Percentiles rank a stretch among this genome's conserved stretches.
phyloP scores from a whole-genome alignment of 2,113 vertebrate species.

The Urocitellus parryii region DNA sequence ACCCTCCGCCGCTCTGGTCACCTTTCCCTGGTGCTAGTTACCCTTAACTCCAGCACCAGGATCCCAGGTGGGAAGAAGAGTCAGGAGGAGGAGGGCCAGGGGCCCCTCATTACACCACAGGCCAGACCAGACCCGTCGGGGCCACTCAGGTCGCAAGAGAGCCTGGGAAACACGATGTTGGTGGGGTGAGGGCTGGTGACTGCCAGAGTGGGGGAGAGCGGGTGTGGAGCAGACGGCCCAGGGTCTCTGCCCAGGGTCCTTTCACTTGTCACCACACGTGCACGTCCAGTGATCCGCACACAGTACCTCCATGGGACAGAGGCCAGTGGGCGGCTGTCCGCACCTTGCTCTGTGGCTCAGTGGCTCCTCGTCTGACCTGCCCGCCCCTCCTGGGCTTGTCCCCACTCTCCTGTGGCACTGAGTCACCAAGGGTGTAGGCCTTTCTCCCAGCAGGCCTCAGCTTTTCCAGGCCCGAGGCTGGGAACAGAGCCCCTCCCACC shows the following conservation, averaged over 20 bases:
- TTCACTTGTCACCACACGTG: not conserved
- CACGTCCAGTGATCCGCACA: accelerated
- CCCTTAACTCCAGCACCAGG: accelerated
- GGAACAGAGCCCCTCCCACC: too few species aligned
- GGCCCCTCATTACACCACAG: accelerated
- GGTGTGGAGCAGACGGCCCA: not conserved
- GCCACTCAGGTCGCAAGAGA: not conserved
- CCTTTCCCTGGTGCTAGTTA: accelerated
- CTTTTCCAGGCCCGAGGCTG: not conserved
- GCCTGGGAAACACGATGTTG: accelerated
- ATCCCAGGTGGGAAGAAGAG: too few species aligned
- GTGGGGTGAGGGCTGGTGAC: accelerated
- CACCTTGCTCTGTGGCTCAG: accelerated
- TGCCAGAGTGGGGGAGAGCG: accelerated
- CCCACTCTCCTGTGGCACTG: not conserved
- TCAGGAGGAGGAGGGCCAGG: not conserved
- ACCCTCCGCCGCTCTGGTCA: accelerated
- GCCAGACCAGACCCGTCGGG: accelerated
- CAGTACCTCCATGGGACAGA: too few species aligned
- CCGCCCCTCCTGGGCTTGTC: accelerated
- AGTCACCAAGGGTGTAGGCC: not conserved
- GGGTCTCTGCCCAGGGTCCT: accelerated
- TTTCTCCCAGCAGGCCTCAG: not conserved
- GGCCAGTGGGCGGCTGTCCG: accelerated
- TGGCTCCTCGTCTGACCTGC: accelerated